A percentile compares a stretch with the other conserved stretches of the same genome.
Evolutionary conservation across 1,140 invertebrate species (phyloP).

Genomic region (Diploscapter pachys): DNA sequence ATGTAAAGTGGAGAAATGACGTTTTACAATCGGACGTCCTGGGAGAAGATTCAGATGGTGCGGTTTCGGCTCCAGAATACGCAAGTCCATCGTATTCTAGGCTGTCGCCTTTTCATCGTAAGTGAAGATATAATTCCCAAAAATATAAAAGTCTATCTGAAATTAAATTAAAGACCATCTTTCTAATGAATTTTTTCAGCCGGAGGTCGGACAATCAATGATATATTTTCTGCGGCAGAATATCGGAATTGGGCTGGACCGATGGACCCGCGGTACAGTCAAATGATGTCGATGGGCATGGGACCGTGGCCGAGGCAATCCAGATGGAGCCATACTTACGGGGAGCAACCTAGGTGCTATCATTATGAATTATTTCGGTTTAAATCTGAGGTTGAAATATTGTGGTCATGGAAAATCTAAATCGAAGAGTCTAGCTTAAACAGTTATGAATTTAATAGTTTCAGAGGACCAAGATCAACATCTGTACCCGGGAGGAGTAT

Average conservation of each 20-base stretch:
- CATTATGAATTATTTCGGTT: too few species aligned
- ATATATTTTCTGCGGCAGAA: constrained; percentile 58
- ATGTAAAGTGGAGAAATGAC: constrained; percentile 54
- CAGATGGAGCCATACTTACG: constrained; percentile 34
- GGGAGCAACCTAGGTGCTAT: constrained; percentile 3
- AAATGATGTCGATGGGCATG: neutral
- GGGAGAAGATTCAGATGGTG: constrained; percentile 29
- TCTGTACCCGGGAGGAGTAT: constrained; percentile 28
- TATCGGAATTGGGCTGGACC: constrained; percentile 54
- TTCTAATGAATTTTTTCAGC: constrained; percentile 19
- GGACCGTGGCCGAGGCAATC: constrained; percentile 18
- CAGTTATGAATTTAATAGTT: too few species aligned
- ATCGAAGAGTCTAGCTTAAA: too few species aligned
- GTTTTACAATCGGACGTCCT: constrained; percentile 35
- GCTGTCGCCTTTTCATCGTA: neutral
- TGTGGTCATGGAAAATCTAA: too few species aligned
- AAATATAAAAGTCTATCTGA: constrained; percentile 15
- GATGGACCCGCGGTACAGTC: constrained; percentile 13
- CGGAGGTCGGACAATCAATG: constrained; percentile 51
- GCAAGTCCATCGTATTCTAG: constrained; percentile 9
- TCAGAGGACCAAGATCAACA: constrained; percentile 27
- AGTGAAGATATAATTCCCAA: too few species aligned
- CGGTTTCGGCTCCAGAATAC: constrained; percentile 32
- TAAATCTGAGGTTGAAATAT: neutral
- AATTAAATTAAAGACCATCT: constrained; percentile 6